Percentiles rank a stretch among this genome's conserved stretches.
These are phyloP conservation scores for Pelusios castaneus DNA, from an alignment of 2,113 vertebrate species.

Conservation along the genomic window DNA sequence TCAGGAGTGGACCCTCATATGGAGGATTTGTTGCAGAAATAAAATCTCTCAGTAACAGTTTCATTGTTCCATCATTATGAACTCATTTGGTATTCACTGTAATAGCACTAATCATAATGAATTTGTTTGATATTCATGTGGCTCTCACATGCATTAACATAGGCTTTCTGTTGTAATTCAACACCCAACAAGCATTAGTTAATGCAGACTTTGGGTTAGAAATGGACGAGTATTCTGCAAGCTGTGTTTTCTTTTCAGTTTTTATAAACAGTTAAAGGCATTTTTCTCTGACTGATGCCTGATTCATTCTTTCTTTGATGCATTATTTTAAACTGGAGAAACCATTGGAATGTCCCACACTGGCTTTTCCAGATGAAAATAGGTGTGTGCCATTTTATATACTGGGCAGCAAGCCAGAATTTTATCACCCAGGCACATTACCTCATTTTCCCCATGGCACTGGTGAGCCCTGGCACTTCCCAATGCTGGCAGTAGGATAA, in stretches of 20 bases:
- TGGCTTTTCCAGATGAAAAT: slow-evolving; percentile 12
- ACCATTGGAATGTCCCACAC: not conserved
- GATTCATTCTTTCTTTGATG: not conserved
- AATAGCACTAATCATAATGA: slow-evolving; percentile 83
- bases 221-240: slow-evolving; percentile 43
- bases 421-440: slow-evolving; percentile 37
- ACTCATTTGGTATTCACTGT: slow-evolving; percentile 85
- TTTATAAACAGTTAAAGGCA: slow-evolving; percentile 19
- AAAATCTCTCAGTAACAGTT: slow-evolving; percentile 83
- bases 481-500: not conserved
- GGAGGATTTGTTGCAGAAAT: slow-evolving; percentile 82
- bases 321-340: slow-evolving; percentile 15
- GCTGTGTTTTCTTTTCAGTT: slow-evolving; percentile 42
- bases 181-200: slow-evolving; percentile 80
- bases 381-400: slow-evolving; percentile 13
- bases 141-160: slow-evolving; percentile 79
- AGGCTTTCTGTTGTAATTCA: slow-evolving; percentile 81
- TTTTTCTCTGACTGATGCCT: not conserved
- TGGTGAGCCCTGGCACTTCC: slow-evolving; percentile 41
- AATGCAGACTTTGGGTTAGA: slow-evolving; percentile 73
- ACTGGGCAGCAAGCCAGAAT: slow-evolving; percentile 14
- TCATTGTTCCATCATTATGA: slow-evolving; percentile 83
- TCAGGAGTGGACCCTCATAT: slow-evolving; percentile 73
- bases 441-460: slow-evolving; percentile 67
- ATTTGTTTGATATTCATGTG: slow-evolving; percentile 86